Evolutionary conservation across 2,113 vertebrate genomes (phyloP), one percentile per base, ranked within the genome.

Genomic region (Pygathrix nemaeus): DNA sequence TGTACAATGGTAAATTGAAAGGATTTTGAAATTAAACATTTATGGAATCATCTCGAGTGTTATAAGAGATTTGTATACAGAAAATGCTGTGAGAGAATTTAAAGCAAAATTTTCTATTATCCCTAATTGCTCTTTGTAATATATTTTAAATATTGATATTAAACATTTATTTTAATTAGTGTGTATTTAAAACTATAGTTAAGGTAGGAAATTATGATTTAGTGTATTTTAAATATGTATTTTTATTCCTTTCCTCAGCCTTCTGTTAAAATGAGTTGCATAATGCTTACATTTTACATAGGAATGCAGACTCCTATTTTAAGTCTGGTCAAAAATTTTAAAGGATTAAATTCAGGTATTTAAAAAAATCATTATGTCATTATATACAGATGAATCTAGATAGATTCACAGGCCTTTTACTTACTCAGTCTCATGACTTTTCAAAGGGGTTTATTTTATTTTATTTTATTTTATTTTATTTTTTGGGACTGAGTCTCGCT

Each of bases 321-420:
- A 93, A 94, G 38, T 70, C 17, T 78, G 30, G 30, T 55, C n/a
- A 84, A 83, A 30, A 55, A 13, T 61, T 87, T 82, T 64, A 84
- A 92, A 87, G 82, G n/a, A 27, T 88, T 94, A 72, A 20, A n/a
- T 94, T 92, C 50, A 61, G 16, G 16, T 93, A n/a, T 80, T 79
- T 6, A 38, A 50, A 64, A 93, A 52, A 64, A n/a, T 21, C 9
- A 55, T 9, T 35, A 30, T 48, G 43, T 61, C 11, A 43, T n/a
- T 83, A n/a, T 70, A 9, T 92, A 66, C 57, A n/a, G n/a, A 4
- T 6, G 10, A 66, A 32, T 91, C 25, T 25, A 57, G 50, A 23
- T 75, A 64, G 13, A 57, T 25, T 5, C 18, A 57, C 3, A 40
- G 16, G 6, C 43, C 8, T 90, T 86, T 90, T 13, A 76, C 9